These are phyloP conservation scores for Drosophila insularis DNA, from an alignment of 1,140 invertebrate species.

Conservation along the genomic window DNA sequence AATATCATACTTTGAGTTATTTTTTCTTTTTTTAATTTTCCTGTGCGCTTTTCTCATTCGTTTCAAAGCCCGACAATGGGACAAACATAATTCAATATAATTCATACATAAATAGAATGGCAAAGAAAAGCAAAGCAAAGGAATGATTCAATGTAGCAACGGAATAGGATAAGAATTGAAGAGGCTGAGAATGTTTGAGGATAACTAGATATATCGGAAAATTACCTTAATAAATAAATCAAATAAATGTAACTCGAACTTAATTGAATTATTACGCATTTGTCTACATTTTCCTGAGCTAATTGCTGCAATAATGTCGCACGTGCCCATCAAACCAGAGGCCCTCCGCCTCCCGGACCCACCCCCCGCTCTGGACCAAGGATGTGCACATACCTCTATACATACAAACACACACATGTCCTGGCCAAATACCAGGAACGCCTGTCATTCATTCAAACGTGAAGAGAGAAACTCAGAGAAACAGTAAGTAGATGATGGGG, in stretches of 20 bases:
- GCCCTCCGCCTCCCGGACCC: background rate
- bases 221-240: conserved; percentile 66
- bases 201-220: conserved; percentile 17
- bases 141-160: background rate
- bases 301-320: conserved; percentile 78
- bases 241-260: conserved; percentile 76
- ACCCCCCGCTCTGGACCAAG: background rate
- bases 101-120: background rate
- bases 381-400: background rate
- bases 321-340: conserved; percentile 47
- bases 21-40: conserved; percentile 3
- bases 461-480: background rate
- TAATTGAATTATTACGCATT: conserved; percentile 79
- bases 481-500: conserved; percentile 8
- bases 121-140: background rate
- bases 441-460: conserved; percentile 49
- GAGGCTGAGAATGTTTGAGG: background rate
- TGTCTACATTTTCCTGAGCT: conserved; percentile 68
- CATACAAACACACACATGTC: background rate
- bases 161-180: too few relatives aligned
- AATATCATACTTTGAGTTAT: background rate
- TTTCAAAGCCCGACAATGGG: background rate
- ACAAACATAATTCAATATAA: background rate
- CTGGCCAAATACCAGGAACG: conserved; percentile 37
- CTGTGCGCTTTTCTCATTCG: background rate